Base-by-base conservation (phyloP, 2,888 invertebrate species). In the Oegoconia quadripuncta region DNA sequence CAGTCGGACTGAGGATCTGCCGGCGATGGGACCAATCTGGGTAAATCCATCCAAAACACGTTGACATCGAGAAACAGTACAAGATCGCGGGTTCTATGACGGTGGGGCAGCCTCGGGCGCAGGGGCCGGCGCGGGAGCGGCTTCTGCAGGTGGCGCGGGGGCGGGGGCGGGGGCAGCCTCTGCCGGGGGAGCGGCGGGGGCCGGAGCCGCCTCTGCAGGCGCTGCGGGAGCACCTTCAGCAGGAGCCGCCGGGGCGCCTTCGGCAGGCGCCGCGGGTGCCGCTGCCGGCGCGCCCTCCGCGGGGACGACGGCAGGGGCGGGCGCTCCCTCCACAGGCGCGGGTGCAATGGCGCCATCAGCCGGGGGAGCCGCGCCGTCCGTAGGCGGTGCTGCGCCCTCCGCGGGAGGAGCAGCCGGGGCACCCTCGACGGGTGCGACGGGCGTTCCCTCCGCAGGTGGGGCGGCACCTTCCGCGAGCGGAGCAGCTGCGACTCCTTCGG, bases 401-500 rank as follows among this genome's bases (percentile, higher is more conserved):
- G 64, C 50, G 0, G 59, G 59, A 1, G 61, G 41, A 11, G 52
- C 49, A 2, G 53, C 46, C 1, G 49, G 38, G 1, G 41, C 41
- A n/a, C n/a, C n/a, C n/a, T n/a, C n/a, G n/a, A n/a, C n/a, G n/a
- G n/a, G n/a, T n/a, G 2, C 73, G 60, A 3, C 60, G n/a, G n/a
- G n/a, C n/a, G n/a, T n/a, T 12, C 61, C 73, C 11, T 60, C 63
- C 5, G 62, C 68, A 5, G 71, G 52, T 2, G 53, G 55, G 11
- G 66, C 57, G 4, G 48, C 32, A 4, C 56, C 55, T 9, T 40
- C 43, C 1, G 44, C 31, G 0, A 37, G 46, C 1, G 74, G 60
- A 3, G 68, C 64, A n/a, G n/a, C n/a, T n/a, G n/a, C n/a, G 5
- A 61, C 60, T n/a, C 61, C 73, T 11, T 60, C 64, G 4, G 62